These are phyloP conservation scores for Chaetura pelagica DNA, from an alignment of 2,113 vertebrate species.

Conservation along the genomic window DNA sequence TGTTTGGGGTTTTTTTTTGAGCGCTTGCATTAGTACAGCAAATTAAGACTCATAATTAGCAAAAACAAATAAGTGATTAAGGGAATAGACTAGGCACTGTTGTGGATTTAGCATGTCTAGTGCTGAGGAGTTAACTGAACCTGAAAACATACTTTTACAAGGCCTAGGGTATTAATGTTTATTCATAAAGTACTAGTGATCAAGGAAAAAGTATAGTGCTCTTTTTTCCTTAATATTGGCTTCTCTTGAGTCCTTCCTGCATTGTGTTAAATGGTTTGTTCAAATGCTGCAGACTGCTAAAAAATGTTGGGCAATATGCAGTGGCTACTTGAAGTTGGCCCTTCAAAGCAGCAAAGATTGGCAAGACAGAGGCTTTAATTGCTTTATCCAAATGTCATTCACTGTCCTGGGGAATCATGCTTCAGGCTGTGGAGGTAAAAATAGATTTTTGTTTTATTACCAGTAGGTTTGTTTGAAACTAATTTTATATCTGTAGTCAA, in stretches of 20 bases:
- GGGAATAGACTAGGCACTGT: background rate
- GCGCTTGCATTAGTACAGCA: slow-evolving; percentile 39
- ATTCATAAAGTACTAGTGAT: background rate
- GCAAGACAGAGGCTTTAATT: background rate
- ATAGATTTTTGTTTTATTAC: slow-evolving; percentile 2
- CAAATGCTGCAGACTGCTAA: background rate
- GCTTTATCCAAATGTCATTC: background rate
- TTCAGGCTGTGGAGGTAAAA: background rate
- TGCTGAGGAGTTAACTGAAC: slow-evolving; percentile 17
- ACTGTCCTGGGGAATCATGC: too few species aligned
- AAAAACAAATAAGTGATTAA: slow-evolving; percentile 49
- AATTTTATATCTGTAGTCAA: background rate
- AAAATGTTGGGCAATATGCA: background rate
- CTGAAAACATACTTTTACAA: slow-evolving; percentile 23
- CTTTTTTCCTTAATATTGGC: background rate
- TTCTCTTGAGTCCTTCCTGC: background rate
- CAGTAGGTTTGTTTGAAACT: background rate
- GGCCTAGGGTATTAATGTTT: background rate
- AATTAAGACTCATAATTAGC: slow-evolving; percentile 54
- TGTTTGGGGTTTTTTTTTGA: background rate
- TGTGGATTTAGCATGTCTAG: slow-evolving; percentile 23
- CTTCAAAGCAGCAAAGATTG: background rate
- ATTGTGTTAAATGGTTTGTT: background rate
- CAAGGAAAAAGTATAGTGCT: background rate
- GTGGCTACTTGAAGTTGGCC: background rate